Evolutionary conservation across 2,888 invertebrate species (phyloP), one percentile per base, ranked within the genome.

Genomic region (Lamellibrachia satsuma): DNA sequence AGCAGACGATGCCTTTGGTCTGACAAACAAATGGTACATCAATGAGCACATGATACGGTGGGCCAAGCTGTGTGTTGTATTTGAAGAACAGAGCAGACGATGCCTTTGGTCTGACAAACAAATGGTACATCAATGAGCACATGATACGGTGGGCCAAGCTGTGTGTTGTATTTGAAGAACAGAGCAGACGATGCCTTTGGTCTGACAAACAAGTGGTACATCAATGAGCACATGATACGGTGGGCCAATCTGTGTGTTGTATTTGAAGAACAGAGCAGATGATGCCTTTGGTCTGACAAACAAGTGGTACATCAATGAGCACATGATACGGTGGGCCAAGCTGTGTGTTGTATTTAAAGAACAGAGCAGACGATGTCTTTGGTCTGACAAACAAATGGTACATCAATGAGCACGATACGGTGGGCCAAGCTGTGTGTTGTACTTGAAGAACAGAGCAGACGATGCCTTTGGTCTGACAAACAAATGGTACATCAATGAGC

Each of bases 281-380:
- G 99, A 96, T 2, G 95, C 94, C 93, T 96, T 96, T 15, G 96
- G 96, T 52, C 96, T 96, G 95, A 39, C 39, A 39, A 39, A 39
- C 39, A 39, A 39, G 1, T 39, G 39, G 39, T 39, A 39, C 39
- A 96, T 99, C 99, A 6, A 99, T 96, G n/a, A 99, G 97, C 90
- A 99, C 98, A 96, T 99, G 99, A 96, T 99, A 99, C 0, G 99
- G 99, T 1, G 99, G 99, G 0, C 99, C 99, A n/a, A 99, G 97
- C 96, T 99, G 99, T 0, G 98, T n/a, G 90, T 75, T 92, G 60
- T 39, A 39, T 96, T 98, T 98, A 96, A 99, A 99, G 97, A 99
- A 99, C 94, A 99, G 97, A 0, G 99, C 99, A 0, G 99, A 99
- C 92, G 99, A 96, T 2, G 95, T 94, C 93, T 96, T 96, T 15